Conservation (phyloP, 2,113 vertebrate species). For the Rhadina sibilatrix region DNA sequence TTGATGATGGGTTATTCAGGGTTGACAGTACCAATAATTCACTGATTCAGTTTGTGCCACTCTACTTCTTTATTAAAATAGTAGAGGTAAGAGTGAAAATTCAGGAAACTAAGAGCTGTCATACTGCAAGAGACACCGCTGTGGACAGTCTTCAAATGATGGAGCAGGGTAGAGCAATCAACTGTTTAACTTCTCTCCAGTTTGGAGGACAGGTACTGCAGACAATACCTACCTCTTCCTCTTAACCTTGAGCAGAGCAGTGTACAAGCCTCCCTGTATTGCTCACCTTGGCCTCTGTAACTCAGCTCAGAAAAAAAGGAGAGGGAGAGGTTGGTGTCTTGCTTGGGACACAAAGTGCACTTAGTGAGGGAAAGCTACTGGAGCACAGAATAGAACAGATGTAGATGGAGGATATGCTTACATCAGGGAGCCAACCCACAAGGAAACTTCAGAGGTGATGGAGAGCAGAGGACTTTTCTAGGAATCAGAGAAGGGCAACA, state of each 20-base stretch:
- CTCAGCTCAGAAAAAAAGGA: not conserved
- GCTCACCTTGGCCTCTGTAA: not conserved
- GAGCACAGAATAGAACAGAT: not conserved
- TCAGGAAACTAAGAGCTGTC: not conserved
- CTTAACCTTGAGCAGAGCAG: not conserved
- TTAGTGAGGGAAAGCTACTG: not conserved
- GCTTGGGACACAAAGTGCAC: not conserved
- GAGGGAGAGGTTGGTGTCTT: not conserved
- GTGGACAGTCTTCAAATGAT: not conserved
- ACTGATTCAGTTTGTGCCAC: not conserved
- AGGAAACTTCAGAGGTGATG: not conserved
- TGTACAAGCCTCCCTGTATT: not conserved
- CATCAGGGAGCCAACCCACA: not conserved
- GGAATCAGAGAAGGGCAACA: not conserved
- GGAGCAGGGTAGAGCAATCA: not conserved
- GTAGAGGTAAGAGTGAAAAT: not conserved
- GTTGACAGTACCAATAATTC: not conserved
- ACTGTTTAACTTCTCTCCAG: not conserved
- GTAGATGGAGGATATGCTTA: not conserved
- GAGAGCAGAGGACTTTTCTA: not conserved
- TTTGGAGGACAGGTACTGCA: not conserved
- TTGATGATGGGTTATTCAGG: not conserved
- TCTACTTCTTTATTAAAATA: not conserved
- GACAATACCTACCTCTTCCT: not conserved
- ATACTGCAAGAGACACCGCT: not conserved